Conservation (phyloP, 2,113 vertebrate species). For the Brachirus orientalis region DNA sequence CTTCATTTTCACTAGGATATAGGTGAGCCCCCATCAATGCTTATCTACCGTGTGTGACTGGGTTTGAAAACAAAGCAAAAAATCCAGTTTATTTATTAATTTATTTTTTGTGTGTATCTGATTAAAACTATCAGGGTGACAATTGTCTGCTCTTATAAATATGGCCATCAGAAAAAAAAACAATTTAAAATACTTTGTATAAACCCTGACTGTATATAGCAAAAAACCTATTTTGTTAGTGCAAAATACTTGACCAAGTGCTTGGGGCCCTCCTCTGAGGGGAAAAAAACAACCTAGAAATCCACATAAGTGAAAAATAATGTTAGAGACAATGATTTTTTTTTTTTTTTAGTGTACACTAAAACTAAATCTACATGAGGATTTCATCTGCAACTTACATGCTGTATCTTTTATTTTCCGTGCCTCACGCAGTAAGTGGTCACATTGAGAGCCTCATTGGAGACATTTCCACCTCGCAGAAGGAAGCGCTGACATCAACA, state of each 20-base stretch:
- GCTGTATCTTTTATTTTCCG: conserved; percentile 14
- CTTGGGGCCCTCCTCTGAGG: too few relatives aligned
- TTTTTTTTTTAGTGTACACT: too few relatives aligned
- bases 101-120: conserved; percentile 25
- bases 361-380: too few relatives aligned
- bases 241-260: too few relatives aligned
- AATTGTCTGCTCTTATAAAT: background rate
- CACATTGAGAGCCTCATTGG: conserved; percentile 12
- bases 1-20: conserved; percentile 38
- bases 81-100: conserved; percentile 35
- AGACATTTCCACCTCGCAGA: conserved; percentile 48
- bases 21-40: conserved; percentile 26
- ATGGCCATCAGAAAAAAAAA: conserved; percentile 40
- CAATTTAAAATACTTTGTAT: background rate
- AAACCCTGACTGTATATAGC: too few relatives aligned
- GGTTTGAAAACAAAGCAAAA: conserved; percentile 52
- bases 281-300: too few relatives aligned
- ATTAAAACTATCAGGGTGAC: conserved; percentile 12
- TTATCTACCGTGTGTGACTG: conserved; percentile 37
- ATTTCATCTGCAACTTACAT: conserved; percentile 2
- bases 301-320: too few relatives aligned
- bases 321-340: too few relatives aligned
- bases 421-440: conserved; percentile 24
- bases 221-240: too few relatives aligned
- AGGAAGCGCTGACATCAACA: conserved; percentile 48